These are phyloP conservation scores for Lanius ludovicianus DNA, from an alignment of 2,113 vertebrate genomes.

Conservation along the genomic window DNA sequence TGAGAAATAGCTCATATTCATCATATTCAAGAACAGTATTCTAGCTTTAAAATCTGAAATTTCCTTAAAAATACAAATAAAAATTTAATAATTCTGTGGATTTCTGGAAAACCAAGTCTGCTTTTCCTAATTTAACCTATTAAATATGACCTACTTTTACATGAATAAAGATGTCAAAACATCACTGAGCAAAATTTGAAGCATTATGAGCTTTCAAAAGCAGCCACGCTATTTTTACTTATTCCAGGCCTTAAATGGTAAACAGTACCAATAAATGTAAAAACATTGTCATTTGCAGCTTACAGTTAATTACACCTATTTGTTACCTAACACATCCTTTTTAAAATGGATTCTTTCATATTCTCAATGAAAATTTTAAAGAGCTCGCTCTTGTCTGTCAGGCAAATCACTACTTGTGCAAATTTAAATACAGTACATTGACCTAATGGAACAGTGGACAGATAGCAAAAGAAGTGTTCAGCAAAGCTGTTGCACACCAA, in stretches of 20 bases:
- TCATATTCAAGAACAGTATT: not conserved
- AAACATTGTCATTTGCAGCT: not conserved
- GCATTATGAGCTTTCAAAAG: not conserved
- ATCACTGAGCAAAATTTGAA: not conserved
- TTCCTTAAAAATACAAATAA: not conserved
- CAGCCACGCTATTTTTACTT: not conserved
- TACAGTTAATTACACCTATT: not conserved
- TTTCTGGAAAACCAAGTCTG: not conserved
- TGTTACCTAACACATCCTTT: not conserved
- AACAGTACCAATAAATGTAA: not conserved
- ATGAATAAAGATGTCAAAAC: not conserved
- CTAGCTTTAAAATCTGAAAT: not conserved
- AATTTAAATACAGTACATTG: constrained; percentile 6
- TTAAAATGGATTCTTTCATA: not conserved
- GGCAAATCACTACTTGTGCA: constrained; percentile 27
- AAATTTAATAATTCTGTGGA: not conserved
- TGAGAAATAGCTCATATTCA: constrained; percentile 33
- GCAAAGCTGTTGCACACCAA: not conserved
- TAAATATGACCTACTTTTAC: not conserved
- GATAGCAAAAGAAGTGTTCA: not conserved
- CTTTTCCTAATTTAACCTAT: constrained; percentile 9
- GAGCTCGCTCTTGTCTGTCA: not conserved
- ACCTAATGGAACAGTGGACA: not conserved
- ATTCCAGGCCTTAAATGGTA: not conserved
- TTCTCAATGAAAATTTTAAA: not conserved